Evolutionary conservation across 2,888 invertebrate species (phyloP).

Genomic region (Lamproptera curius): DNA sequence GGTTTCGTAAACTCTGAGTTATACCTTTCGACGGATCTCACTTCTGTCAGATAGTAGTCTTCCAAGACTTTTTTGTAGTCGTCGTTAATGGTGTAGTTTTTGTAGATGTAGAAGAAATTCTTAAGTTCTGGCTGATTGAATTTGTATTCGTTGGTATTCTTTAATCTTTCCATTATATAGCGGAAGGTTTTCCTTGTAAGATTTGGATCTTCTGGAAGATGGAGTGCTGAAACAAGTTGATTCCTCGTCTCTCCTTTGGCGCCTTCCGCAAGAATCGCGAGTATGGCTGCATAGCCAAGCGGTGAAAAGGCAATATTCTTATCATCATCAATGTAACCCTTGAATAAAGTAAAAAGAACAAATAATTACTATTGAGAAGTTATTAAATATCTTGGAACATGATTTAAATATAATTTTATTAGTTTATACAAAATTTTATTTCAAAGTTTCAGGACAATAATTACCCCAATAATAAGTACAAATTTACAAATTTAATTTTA

Average conservation of each 20-base stretch:
- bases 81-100: conserved; percentile 80
- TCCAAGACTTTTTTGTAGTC: conserved; percentile 77
- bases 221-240: conserved; percentile 76
- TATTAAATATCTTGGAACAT: too few relatives aligned
- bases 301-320: conserved; percentile 82
- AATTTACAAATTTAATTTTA: too few relatives aligned
- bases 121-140: conserved; percentile 79
- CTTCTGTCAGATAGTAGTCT: conserved; percentile 80
- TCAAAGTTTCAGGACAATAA: too few relatives aligned
- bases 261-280: conserved; percentile 81
- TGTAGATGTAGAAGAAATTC: conserved; percentile 83
- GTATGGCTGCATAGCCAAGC: conserved; percentile 79
- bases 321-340: conserved; percentile 74
- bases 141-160: conserved; percentile 67
- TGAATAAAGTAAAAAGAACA: conserved; percentile 33
- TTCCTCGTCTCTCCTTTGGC: conserved; percentile 78
- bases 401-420: too few relatives aligned
- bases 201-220: conserved; percentile 70
- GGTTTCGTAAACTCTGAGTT: conserved; percentile 46
- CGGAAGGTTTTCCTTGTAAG: conserved; percentile 67
- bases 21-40: conserved; percentile 74
- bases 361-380: too few relatives aligned
- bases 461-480: too few relatives aligned
- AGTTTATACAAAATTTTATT: too few relatives aligned
- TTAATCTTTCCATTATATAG: conserved; percentile 69